Percentiles rank a stretch among this genome's conserved stretches.
phyloP scores from a whole-genome alignment of 2,113 vertebrate species.

The Corythoichthys haematopterus region DNA sequence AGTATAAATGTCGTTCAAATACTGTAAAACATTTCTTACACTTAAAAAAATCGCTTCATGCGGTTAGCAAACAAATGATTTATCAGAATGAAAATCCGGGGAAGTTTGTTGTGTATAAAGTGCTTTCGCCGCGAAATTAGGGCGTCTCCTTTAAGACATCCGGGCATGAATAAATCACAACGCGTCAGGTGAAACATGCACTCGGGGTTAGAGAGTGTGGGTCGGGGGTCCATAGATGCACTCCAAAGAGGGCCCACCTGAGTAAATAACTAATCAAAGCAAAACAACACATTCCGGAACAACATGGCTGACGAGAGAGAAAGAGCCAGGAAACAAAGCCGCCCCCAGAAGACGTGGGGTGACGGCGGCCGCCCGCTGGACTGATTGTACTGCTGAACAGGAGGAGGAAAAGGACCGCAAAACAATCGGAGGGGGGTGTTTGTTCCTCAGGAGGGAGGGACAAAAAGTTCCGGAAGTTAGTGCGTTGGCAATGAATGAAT shows the following conservation, averaged over 20 bases:
- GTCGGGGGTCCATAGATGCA: constrained; percentile 28
- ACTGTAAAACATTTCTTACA: no score
- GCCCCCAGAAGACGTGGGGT: constrained; percentile 57
- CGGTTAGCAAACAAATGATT: no score
- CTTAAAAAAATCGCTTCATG: no score
- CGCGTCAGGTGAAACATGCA: constrained; percentile 43
- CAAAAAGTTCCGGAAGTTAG: constrained; percentile 33
- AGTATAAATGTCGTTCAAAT: no score
- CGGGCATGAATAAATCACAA: constrained; percentile 26
- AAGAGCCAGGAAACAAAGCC: constrained; percentile 63
- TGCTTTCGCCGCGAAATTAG: neutral
- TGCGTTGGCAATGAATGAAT: neutral
- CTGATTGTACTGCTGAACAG: constrained; percentile 61
- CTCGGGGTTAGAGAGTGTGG: constrained; percentile 17
- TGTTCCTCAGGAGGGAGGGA: constrained; percentile 41
- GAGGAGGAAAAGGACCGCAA: constrained; percentile 64
- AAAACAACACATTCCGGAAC: constrained; percentile 64
- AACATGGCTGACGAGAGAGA: constrained; percentile 33
- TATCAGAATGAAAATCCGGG: no score
- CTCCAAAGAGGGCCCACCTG: constrained; percentile 63
- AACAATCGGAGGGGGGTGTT: constrained; percentile 62
- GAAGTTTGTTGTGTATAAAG: neutral
- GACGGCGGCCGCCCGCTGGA: constrained; percentile 58
- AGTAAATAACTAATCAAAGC: constrained; percentile 74
- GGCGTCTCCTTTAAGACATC: constrained; percentile 40